A percentile compares a stretch with the other conserved stretches of the same genome.
These are phyloP conservation scores for Cygnus buccinator DNA, from an alignment of 2,113 vertebrate species.

Conservation along the genomic window DNA sequence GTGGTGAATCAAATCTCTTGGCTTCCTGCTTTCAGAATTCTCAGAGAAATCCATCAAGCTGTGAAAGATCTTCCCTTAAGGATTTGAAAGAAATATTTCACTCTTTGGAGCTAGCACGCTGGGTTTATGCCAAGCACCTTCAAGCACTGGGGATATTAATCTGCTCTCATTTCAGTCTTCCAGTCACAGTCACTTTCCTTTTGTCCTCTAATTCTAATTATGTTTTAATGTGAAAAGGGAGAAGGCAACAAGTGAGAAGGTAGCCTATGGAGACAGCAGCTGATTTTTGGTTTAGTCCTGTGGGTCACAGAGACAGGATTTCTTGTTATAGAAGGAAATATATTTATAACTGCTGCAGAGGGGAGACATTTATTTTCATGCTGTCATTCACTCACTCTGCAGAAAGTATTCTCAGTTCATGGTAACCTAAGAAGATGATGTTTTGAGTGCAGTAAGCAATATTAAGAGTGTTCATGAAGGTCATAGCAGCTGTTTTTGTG, in stretches of 20 bases:
- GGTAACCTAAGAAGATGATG: background rate
- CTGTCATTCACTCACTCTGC: background rate
- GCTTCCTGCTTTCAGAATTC: background rate
- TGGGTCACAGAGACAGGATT: background rate
- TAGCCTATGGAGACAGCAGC: background rate
- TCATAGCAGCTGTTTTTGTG: background rate
- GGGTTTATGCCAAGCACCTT: background rate
- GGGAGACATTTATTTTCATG: background rate
- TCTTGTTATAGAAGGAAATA: background rate
- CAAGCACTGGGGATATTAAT: background rate
- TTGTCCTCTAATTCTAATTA: background rate
- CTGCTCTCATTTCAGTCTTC: background rate
- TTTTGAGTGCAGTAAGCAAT: background rate
- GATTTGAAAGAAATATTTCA: background rate
- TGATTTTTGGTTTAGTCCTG: background rate
- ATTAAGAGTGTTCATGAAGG: background rate
- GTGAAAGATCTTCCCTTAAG: background rate
- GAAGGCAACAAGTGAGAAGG: background rate
- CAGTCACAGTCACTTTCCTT: background rate
- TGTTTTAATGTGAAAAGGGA: background rate
- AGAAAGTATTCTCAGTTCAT: background rate
- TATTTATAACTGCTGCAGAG: background rate
- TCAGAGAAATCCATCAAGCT: background rate
- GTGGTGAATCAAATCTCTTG: background rate
- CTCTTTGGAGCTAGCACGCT: background rate